phyloP scores from a whole-genome alignment of 2,797 vertebrate genomes.

The Manis pentadactyla region DNA sequence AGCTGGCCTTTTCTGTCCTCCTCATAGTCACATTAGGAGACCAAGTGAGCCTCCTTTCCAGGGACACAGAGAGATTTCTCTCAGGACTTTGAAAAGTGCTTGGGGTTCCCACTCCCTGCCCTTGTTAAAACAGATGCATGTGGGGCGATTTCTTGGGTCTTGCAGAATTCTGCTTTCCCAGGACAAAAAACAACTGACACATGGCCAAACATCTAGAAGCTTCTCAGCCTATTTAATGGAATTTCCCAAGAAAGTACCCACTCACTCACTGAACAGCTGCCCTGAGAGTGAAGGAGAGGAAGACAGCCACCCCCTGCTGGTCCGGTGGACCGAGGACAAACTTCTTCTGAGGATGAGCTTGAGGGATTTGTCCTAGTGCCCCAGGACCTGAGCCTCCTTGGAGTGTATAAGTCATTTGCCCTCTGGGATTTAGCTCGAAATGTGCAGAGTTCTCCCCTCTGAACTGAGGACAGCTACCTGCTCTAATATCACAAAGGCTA shows the following conservation, averaged over 20 bases:
- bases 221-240: not conserved
- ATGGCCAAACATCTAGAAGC: not conserved
- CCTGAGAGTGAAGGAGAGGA: not conserved
- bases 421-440: not conserved
- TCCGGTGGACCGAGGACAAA: no score
- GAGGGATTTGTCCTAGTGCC: not conserved
- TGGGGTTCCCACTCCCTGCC: not conserved
- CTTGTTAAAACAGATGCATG: not conserved
- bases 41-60: not conserved
- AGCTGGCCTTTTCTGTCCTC: not conserved
- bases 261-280: not conserved
- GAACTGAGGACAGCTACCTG: not conserved
- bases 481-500: not conserved
- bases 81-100: not conserved
- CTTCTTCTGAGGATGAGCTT: not conserved
- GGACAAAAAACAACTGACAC: not conserved
- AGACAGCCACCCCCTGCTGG: not conserved
- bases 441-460: not conserved
- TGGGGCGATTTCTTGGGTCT: not conserved
- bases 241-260: not conserved
- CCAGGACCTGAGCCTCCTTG: not conserved
- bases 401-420: not conserved
- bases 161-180: not conserved
- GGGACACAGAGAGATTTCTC: not conserved
- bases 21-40: not conserved